Percentiles rank a stretch among this genome's conserved stretches.
phyloP scores from a whole-genome alignment of 2,113 vertebrate species.

The Myxocyprinus asiaticus region DNA sequence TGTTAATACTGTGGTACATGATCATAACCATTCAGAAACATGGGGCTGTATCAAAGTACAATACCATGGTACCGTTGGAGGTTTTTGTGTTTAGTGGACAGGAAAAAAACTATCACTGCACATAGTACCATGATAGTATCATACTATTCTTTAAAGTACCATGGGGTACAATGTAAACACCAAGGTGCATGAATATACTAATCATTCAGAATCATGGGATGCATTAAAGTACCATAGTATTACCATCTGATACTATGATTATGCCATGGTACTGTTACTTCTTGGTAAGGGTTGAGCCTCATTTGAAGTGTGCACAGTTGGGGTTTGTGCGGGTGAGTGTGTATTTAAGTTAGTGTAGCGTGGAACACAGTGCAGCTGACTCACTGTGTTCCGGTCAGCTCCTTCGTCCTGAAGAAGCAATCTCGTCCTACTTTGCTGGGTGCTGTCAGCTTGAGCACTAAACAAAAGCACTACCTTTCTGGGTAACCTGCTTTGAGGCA shows the following conservation, averaged over 20 bases:
- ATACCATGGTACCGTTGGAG: too few relatives aligned
- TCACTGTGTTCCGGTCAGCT: background rate
- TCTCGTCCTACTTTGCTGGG: conserved; percentile 1
- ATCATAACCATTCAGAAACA: too few relatives aligned
- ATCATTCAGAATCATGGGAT: too few relatives aligned
- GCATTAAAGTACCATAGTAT: background rate
- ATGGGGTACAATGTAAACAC: background rate
- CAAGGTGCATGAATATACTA: background rate
- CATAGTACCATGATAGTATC: too few relatives aligned
- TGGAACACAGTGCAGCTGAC: background rate
- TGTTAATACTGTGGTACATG: too few relatives aligned
- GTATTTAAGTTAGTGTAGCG: conserved; percentile 1
- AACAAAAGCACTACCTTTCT: conserved; percentile 26
- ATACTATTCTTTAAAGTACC: too few relatives aligned
- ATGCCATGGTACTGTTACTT: background rate
- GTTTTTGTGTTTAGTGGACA: too few relatives aligned
- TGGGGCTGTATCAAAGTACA: too few relatives aligned
- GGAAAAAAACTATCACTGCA: too few relatives aligned
- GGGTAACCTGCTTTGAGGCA: background rate
- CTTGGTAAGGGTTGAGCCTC: background rate
- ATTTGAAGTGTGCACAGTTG: background rate
- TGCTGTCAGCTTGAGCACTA: conserved; percentile 3
- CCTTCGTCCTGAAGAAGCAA: background rate
- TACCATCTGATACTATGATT: background rate
- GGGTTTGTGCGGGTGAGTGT: background rate